Evolutionary conservation across 1,140 invertebrate species (phyloP).

Genomic region (Drosophila gunungcola): DNA sequence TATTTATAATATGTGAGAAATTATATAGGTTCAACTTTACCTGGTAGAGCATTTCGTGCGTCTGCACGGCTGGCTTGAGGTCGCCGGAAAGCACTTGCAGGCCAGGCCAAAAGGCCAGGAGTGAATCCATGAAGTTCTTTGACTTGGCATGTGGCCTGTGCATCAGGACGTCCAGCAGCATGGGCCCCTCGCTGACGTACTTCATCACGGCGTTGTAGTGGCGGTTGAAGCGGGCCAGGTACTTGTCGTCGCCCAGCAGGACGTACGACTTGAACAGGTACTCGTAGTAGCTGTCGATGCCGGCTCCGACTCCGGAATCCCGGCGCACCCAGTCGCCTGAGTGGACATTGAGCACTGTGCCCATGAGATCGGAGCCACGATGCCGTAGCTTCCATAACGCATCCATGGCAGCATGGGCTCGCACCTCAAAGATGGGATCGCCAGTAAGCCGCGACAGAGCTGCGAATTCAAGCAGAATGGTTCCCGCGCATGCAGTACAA

Average conservation of each 20-base stretch:
- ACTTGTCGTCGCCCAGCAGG: slow-evolving; percentile 94
- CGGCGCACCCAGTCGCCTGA: slow-evolving; percentile 98
- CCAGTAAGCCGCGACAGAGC: slow-evolving; percentile 96
- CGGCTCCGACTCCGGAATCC: slow-evolving; percentile 99
- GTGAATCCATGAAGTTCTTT: slow-evolving; percentile 98
- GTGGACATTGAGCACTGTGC: slow-evolving; percentile 97
- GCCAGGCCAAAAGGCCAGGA: slow-evolving; percentile 99
- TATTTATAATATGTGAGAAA: not conserved
- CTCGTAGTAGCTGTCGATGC: slow-evolving; percentile 99
- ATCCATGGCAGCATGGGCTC: slow-evolving; percentile 98
- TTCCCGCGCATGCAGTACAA: slow-evolving; percentile 99
- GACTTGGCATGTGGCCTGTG: slow-evolving; percentile 97
- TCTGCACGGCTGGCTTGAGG: slow-evolving; percentile 98
- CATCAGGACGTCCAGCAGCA: slow-evolving; percentile 99
- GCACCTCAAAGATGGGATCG: slow-evolving; percentile 96
- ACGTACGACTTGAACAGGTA: slow-evolving; percentile 98
- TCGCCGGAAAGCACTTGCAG: slow-evolving; percentile 95
- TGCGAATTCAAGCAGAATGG: slow-evolving; percentile 98
- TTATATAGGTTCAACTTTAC: slow-evolving; percentile 64
- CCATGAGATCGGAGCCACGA: slow-evolving; percentile 96
- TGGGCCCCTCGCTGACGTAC: slow-evolving; percentile 97
- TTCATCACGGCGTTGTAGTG: slow-evolving; percentile 99
- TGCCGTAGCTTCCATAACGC: slow-evolving; percentile 97
- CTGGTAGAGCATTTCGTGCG: slow-evolving; percentile 98
- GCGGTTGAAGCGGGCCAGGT: slow-evolving; percentile 96